Base-by-base conservation (phyloP, 1,140 invertebrate species). In the Drosophila truncata region DNA sequence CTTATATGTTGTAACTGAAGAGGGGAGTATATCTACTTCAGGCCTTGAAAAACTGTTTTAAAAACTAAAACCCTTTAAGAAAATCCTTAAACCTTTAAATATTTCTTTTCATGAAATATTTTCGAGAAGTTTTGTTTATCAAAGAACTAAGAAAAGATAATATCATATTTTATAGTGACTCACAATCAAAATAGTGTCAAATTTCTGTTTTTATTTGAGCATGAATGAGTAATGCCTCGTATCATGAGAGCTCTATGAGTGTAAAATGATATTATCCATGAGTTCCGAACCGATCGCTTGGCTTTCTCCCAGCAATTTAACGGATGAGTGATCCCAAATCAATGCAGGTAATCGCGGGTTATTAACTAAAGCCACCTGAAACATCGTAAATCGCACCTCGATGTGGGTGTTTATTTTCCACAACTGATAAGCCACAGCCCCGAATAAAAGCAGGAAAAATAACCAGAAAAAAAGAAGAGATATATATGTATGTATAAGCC, bases 291-390 rank as follows among this genome's bases (percentile, higher is more conserved):
- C 55, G 16, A 62, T 65, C 27, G 37, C 37, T 29, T 23, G 41
- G 58, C 63, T 65, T 63, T 65, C 63, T 62, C 63, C 60, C n/a
- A 18, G n/a, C 41, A 63, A 63, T 73, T 63, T 47, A 63, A 63
- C 57, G 69, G 69, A 39, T 31, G 72, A 31, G 9, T 16, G 23
- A 52, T 7, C 13, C 16, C 18, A 76, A 76, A 65, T 74, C 73
- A 76, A 65, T 74, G 71, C 52, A 72, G 13, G 11, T 49, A 33
- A 46, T 52, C 37, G 13, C 20, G 18, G 23, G 11, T 25, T 29
- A 73, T 49, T 54, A 73, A 33, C 55, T n/a, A 25, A 25, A 60
- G 29, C 18, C 37, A 60, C 33, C 4, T 31, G 6, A n/a, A 39
- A 54, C 33, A 20, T 2, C 61, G 33, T 63, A 59, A 62, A 54